Evolutionary conservation across 2,888 invertebrate genomes (phyloP).

Genomic region (Sturmia bella): DNA sequence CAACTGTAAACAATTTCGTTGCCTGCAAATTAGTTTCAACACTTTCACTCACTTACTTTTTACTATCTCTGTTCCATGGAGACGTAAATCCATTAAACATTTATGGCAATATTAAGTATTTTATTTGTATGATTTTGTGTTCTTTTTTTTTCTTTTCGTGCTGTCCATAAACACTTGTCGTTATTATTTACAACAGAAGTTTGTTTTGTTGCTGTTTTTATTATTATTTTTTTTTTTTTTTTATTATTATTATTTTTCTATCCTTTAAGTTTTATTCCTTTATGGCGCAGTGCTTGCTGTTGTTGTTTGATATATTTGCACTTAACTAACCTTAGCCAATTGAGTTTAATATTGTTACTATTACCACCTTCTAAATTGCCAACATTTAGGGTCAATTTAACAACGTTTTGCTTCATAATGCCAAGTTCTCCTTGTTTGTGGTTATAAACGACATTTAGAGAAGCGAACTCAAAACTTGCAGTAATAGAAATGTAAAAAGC

Average conservation of each 20-base stretch:
- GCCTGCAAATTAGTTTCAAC: constrained; percentile 37
- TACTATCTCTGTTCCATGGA: constrained; percentile 38
- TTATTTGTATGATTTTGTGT: constrained; percentile 12
- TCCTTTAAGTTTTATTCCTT: constrained; percentile 48
- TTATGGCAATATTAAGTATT: constrained; percentile 43
- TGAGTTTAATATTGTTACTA: constrained; percentile 69
- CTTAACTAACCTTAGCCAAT: constrained; percentile 69
- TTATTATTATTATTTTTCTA: not conserved
- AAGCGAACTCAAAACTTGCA: constrained; percentile 46
- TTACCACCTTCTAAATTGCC: constrained; percentile 70
- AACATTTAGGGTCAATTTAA: constrained; percentile 70
- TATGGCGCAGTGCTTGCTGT: constrained; percentile 8
- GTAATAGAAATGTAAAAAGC: constrained; percentile 40
- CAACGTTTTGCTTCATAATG: constrained; percentile 66
- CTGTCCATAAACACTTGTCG: constrained; percentile 52
- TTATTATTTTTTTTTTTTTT: constrained; percentile 13
- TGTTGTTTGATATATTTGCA: constrained; percentile 56
- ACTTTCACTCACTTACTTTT: constrained; percentile 62
- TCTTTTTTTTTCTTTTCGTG: not conserved
- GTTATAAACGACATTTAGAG: constrained; percentile 64
- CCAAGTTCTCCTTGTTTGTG: constrained; percentile 43
- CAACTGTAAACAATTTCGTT: constrained; percentile 27
- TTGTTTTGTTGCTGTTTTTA: constrained; percentile 18
- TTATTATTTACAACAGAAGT: constrained; percentile 48
- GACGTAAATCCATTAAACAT: constrained; percentile 53